Percentiles rank a stretch among this genome's conserved stretches.
Conservation (phyloP, 2,113 vertebrate species). For the Nettapus auritus region DNA sequence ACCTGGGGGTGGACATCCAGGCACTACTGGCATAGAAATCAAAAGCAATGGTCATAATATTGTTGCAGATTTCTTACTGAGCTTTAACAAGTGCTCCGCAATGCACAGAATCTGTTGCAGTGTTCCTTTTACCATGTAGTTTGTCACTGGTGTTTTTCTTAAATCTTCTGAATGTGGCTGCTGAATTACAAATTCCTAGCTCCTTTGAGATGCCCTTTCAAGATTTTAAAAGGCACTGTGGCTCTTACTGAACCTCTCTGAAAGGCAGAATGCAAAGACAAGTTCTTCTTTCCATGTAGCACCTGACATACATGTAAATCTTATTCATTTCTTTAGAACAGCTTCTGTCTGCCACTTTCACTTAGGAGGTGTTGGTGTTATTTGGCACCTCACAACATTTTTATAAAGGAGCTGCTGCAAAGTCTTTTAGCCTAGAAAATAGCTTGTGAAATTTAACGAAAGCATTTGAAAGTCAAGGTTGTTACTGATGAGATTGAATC, state of each 20-base stretch:
- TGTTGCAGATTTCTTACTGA: background rate
- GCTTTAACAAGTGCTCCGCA: background rate
- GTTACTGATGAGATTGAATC: slow-evolving; percentile 32
- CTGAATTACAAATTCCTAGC: background rate
- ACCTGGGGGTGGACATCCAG: background rate
- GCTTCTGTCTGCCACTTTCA: slow-evolving; percentile 24
- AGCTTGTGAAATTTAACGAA: slow-evolving; percentile 21
- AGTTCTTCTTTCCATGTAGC: background rate
- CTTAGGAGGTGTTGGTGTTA: background rate
- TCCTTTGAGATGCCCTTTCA: background rate
- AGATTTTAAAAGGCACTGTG: background rate
- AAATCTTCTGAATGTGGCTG: background rate
- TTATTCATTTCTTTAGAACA: background rate
- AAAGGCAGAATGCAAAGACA: background rate
- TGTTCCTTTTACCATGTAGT: background rate
- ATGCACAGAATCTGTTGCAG: background rate
- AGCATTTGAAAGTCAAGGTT: background rate
- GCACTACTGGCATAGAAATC: background rate
- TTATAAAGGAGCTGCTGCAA: background rate
- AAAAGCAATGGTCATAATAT: background rate
- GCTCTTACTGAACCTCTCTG: background rate
- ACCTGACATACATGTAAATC: background rate
- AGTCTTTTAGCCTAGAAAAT: slow-evolving; percentile 3
- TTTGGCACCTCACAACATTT: slow-evolving; percentile 21
- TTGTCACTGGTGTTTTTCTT: background rate